Base-by-base conservation (phyloP, 2,797 vertebrate genomes). In the Hapalemur alaotrensis region DNA sequence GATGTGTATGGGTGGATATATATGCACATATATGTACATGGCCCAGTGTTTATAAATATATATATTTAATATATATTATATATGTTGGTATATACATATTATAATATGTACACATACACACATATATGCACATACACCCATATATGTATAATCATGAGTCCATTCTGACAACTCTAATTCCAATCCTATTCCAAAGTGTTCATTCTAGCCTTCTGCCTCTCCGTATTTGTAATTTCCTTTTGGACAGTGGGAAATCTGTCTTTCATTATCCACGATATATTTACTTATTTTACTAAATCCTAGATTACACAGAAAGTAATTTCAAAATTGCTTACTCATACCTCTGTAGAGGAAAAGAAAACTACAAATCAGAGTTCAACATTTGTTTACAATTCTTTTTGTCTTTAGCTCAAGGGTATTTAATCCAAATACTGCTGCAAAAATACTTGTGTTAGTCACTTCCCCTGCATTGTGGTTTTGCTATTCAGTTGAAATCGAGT, bases 211-310 rank as follows among this genome's bases (percentile, higher is more conserved):
- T 79, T n/a, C 76, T 20, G 25, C 18, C 63, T 95, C 93, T 73
- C 63, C 43, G 65, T 73, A 92, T 67, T 82, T 87, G 15, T 79
- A 83, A 93, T 83, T 96, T 89, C 85, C 18, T 93, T 95, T 94
- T 83, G 76, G 59, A 86, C 50, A 79, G 46, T 80, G 69, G 87
- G 28, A 65, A 95, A 87, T 87, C 93, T 96, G 80, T 95, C 46
- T 97, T 89, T 86, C 63, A 73, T 95, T 96, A 94, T 79, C 75
- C 46, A 73, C 57, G 5, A 65, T 75, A 92, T 75, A 93, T 91
- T 91, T 89, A 95, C 54, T 87, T 95, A 96, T 87, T 95, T 95
- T 89, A 70, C 95, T 95, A 93, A 95, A 96, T 96, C 87, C 84
- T 95, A 83, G 90, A 95, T 93, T 95, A 93, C 70, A 95, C n/a